phyloP scores from a whole-genome alignment of 2,113 vertebrate species.

The Mixornis gularis region DNA sequence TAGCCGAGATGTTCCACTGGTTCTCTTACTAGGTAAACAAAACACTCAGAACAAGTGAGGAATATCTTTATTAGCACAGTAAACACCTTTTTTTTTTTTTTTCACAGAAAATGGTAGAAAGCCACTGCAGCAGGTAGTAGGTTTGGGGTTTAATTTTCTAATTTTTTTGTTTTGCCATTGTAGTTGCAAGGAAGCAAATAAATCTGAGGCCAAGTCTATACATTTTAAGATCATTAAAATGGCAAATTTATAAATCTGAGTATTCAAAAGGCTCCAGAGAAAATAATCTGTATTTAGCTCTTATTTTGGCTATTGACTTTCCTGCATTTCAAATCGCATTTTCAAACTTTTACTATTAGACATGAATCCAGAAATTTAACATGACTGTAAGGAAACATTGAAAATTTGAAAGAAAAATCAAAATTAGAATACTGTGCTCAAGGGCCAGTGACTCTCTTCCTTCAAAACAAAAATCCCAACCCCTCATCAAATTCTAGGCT shows the following conservation, averaged over 20 bases:
- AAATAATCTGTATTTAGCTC: neutral
- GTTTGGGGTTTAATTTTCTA: rapidly evolving
- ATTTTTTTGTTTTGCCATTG: neutral
- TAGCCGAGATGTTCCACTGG: neutral
- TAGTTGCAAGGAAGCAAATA: neutral
- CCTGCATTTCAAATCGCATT: neutral
- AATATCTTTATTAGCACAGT: neutral
- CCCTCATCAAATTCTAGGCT: neutral
- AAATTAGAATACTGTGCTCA: neutral
- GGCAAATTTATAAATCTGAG: neutral
- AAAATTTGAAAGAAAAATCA: neutral
- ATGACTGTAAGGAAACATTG: neutral
- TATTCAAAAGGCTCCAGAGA: neutral
- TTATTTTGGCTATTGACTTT: neutral
- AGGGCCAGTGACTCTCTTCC: neutral
- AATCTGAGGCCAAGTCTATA: neutral
- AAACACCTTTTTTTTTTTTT: neutral
- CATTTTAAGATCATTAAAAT: neutral
- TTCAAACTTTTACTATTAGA: neutral
- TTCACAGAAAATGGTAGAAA: neutral
- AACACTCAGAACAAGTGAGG: neutral
- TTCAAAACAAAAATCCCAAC: neutral
- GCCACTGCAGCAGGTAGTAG: no score
- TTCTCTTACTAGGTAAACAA: neutral
- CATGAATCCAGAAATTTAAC: neutral